Evolutionary conservation across 2,888 invertebrate genomes (phyloP), one percentile per base, ranked within the genome.

Genomic region (Athrips mouffetella): DNA sequence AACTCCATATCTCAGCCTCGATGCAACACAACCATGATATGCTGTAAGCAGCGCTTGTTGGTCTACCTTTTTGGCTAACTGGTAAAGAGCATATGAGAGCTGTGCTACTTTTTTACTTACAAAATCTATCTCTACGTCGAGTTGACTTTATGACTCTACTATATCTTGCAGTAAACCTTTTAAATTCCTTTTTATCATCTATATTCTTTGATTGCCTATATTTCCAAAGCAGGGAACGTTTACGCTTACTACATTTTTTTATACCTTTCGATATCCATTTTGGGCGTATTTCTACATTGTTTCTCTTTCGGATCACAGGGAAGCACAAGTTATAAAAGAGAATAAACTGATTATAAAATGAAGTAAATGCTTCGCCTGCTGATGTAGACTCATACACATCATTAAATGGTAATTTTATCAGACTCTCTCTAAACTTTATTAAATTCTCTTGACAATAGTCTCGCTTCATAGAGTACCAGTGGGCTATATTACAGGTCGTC

Each of bases 181-280:
- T 39, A 39, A 39, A 39, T 16, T 18, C 15, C 11, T 39, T n/a
- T 15, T 20, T 33, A 33, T 33, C 25, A n/a, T 7, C 11, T 8
- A 6, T 11, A 21, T 13, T 25, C 15, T 25, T 41, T 13, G 41
- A 6, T 7, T 13, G 15, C 25, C 41, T 41, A 23, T 41, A 41
- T 41, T 3, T 21, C 41, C 41, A 41, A 4, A 41, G 23, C 6
- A 41, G 11, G 7, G 21, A 3, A 13, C 41, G 21, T 25, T 41
- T 41, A 3, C 41, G 41, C 20, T 23, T 41, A n/a, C 41, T 20
- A 41, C 41, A 41, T 23, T 23, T 41, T 21, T 41, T 41, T 1
- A 41, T 25, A 13, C 41, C 41, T 13, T 11, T 41, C 5, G 41
- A 23, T 21, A 41, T 5, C 41, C 41, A 41, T 27, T 41, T 33